Base-by-base conservation (phyloP, 2,888 invertebrate species). In the Sturmia bella region DNA sequence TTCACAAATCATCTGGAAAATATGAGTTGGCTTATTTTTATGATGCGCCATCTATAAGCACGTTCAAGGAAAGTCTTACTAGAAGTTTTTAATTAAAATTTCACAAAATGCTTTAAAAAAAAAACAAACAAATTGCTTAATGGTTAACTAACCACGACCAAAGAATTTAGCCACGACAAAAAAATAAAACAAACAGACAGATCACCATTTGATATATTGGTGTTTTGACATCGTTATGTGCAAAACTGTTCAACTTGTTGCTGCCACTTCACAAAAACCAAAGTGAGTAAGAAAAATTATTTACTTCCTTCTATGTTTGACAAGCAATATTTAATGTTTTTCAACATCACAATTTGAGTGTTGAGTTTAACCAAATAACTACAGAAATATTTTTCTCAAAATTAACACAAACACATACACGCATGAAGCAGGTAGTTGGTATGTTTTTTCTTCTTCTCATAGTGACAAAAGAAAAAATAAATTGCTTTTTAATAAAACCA, bases 261-360 rank as follows among this genome's bases (percentile, higher is more conserved):
- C 13, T 43, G 24, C 6, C 21, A 19, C n/a, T 39, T 48, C 48
- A 32, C 11, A 37, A 43, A 41, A 21, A n/a, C n/a, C n/a, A n/a
- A 39, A 41, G n/a, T 13, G 11, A 37, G 37, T 12, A 41, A 37
- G 9, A 54, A 72, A 72, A 76, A 63, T 50, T 66, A 56, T 73
- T 77, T 52, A 82, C 82, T 82, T 82, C 78, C 78, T 78, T 78
- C 74, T 78, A 48, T 12, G 59, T 66, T 74, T 82, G 78, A 78
- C 81, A 77, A 19, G 21, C 12, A 61, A 68, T 48, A 73, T 64
- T 45, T 73, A 57, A 39, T 27, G 6, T 27, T 27, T 27, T 3
- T 6, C 3, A 27, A 4, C 3, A 4, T 27, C 6, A 27, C 3
- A 27, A 3, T 27, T 27, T 27, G 27, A 27, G 27, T 27, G 27